Evolutionary conservation across 2,113 vertebrate species (phyloP).

Genomic region (Varanus salvator): DNA sequence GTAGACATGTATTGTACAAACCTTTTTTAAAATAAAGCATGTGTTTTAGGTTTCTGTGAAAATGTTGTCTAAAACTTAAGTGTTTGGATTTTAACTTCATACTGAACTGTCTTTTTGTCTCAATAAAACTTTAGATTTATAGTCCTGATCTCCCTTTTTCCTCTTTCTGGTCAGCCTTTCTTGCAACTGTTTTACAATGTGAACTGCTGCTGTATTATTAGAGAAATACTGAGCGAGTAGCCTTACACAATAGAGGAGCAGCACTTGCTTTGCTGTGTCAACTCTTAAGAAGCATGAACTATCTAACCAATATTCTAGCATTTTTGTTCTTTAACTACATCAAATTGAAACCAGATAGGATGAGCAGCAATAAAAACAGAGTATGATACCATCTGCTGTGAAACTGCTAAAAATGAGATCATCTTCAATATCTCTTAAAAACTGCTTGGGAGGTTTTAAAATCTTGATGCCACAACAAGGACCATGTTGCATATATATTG

Average conservation of each 20-base stretch:
- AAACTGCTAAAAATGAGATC: too few species aligned
- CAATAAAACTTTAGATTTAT: slow-evolving; percentile 89
- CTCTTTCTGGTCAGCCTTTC: slow-evolving; percentile 34
- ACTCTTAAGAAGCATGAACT: neutral
- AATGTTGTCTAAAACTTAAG: slow-evolving; percentile 80
- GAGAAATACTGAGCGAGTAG: neutral
- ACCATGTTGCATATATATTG: too few species aligned
- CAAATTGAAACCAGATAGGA: neutral
- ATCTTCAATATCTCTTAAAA: too few species aligned
- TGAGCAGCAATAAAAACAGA: neutral
- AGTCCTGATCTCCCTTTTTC: slow-evolving; percentile 68
- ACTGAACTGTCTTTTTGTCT: slow-evolving; percentile 77
- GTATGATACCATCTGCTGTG: neutral
- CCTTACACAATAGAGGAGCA: neutral
- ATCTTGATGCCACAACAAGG: too few species aligned
- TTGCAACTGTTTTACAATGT: neutral
- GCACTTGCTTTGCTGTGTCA: neutral
- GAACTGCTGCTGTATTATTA: neutral
- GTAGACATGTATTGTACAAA: slow-evolving; percentile 73
- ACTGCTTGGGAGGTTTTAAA: too few species aligned
- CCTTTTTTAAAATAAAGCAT: slow-evolving; percentile 74
- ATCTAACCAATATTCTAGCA: too few species aligned
- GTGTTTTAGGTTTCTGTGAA: slow-evolving; percentile 81
- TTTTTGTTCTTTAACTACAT: too few species aligned
- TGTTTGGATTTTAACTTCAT: slow-evolving; percentile 78